Evolutionary conservation across 2,888 invertebrate genomes (phyloP), one percentile per base, ranked within the genome.

Genomic region (Cetonia aurata): DNA sequence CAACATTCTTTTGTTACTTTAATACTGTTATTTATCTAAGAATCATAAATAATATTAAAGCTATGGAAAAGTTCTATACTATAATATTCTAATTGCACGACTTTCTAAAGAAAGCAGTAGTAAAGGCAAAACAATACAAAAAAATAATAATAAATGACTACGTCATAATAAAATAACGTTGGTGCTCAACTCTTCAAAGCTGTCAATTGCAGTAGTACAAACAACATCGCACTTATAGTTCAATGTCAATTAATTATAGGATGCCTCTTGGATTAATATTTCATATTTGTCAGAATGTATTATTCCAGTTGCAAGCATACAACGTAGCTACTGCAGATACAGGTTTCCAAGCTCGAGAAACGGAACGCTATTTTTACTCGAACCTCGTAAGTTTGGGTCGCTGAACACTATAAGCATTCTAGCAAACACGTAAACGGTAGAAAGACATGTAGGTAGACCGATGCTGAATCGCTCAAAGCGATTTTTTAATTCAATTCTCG

Each of bases 401-500:
- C 6, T 50, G 37, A 50, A 65, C 50, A 12, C 50, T 33, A 17
- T 10, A 37, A 15, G 62, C 50, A 50, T 65, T 50, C 52, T 6
- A 65, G 37, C 19, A 50, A 65, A 52, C 41, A 9, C 37, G 37
- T 31, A 41, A 52, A 65, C 33, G 50, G 17, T 52, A 65, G 50
- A 50, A 25, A 50, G 37, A 9, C 19, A 9, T 50, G 17, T 41
- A 13, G 50, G 25, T 19, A 52, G 52, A 9, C 50, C 15, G 37
- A 41, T 13, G 48, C 17, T 65, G 46, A 50, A 65, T 50, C 41
- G 37, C 33, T 65, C 41, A 65, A 65, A 65, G 62, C 17, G 15
- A 52, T 33, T 48, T 62, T 62, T 48, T 62, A 62, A 65, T 65
- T 50, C 62, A 50, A 52, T 52, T 15, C 37, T 62, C 17, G 33